Evolutionary conservation across 2,888 invertebrate species (phyloP).

Genomic region (Syritta pipiens): DNA sequence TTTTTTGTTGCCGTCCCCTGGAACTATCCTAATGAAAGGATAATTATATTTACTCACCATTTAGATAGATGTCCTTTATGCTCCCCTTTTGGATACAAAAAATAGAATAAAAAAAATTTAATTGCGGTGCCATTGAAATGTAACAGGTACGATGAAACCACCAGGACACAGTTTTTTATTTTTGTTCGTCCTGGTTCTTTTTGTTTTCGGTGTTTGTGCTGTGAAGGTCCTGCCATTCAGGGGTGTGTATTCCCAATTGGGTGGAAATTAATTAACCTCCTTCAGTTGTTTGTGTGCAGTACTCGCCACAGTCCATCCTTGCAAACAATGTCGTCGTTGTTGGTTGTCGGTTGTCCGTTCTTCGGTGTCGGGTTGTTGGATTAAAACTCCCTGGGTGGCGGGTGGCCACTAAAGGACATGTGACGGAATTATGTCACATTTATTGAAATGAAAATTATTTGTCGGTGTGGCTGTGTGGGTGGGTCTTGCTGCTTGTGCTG

Average conservation of each 20-base stretch:
- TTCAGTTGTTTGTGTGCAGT: conserved; percentile 42
- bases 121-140: conserved; percentile 54
- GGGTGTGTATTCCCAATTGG: conserved; percentile 64
- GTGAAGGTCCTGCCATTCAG: conserved; percentile 13
- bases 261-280: conserved; percentile 63
- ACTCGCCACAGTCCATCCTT: background rate
- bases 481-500: background rate
- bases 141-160: conserved; percentile 57
- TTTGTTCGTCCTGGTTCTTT: background rate
- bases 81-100: background rate
- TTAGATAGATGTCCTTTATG: conserved; percentile 38
- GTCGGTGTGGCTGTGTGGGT: background rate
- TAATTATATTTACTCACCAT: conserved; percentile 55
- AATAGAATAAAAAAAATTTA: conserved; percentile 14
- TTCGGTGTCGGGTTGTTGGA: conserved; percentile 35
- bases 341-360: conserved; percentile 28
- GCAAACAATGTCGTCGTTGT: conserved; percentile 6
- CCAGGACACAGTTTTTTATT: conserved; percentile 22
- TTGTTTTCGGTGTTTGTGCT: background rate
- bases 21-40: conserved; percentile 39
- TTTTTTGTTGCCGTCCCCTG: background rate
- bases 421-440: conserved; percentile 62
- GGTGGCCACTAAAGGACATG: conserved; percentile 23
- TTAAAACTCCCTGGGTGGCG: conserved; percentile 33
- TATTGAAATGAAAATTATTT: conserved; percentile 59